A percentile compares a stretch with the other conserved stretches of the same genome.
phyloP scores from a whole-genome alignment of 2,797 vertebrate species.

The Gallinago nigripennis region DNA sequence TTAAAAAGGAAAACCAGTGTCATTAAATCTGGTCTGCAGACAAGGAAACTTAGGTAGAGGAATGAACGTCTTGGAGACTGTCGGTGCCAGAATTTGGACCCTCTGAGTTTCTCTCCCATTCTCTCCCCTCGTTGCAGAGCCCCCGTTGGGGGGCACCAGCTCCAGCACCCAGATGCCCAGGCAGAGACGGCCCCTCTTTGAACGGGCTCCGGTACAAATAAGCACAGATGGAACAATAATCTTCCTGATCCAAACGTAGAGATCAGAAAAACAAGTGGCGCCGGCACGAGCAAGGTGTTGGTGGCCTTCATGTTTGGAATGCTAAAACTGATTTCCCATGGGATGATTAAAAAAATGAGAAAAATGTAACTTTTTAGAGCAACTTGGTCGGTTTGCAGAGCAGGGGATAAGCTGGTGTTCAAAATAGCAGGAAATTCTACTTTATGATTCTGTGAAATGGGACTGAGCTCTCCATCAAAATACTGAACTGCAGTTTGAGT shows the following conservation, averaged over 20 bases:
- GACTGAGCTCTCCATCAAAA: not conserved
- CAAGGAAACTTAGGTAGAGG: not conserved
- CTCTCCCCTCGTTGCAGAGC: no score
- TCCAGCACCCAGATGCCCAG: not conserved
- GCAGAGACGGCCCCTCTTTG: not conserved
- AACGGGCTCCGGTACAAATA: not conserved
- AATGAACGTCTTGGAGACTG: not conserved
- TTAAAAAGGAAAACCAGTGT: not conserved
- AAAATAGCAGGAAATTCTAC: not conserved
- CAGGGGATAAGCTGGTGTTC: not conserved
- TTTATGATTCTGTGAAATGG: not conserved
- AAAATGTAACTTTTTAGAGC: not conserved
- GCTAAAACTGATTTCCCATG: not conserved
- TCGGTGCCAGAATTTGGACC: not conserved
- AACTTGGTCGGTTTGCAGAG: not conserved
- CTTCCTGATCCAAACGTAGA: not conserved
- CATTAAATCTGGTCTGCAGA: not conserved
- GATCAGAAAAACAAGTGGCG: not conserved
- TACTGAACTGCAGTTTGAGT: not conserved
- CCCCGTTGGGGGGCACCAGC: accelerated
- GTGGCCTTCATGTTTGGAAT: not conserved
- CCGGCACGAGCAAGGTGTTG: not conserved
- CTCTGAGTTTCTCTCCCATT: not conserved
- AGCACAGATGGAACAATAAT: not conserved
- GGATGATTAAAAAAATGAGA: not conserved